These are phyloP conservation scores for Elegia similella DNA, from an alignment of 2,888 invertebrate genomes.

Conservation along the genomic window DNA sequence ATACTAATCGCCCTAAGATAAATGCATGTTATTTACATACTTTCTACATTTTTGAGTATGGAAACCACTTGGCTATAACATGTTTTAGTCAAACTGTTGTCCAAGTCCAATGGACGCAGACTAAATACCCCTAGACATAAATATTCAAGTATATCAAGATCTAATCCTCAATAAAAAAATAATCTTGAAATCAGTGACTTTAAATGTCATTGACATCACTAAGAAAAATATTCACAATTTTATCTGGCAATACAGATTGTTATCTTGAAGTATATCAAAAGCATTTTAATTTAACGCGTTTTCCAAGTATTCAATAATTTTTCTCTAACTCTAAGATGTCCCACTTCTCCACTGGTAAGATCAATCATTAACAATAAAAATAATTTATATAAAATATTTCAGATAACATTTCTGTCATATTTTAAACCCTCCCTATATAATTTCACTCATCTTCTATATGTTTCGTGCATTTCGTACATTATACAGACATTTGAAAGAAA, in stretches of 20 bases:
- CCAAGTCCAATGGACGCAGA: constrained; percentile 59
- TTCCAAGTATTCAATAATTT: constrained; percentile 46
- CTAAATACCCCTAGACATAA: constrained; percentile 68
- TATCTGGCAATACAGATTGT: constrained; percentile 82
- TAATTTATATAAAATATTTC: constrained; percentile 75
- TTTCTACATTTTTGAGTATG: constrained; percentile 60
- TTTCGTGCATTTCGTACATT: constrained; percentile 94
- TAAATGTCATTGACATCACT: constrained; percentile 77
- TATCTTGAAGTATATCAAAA: constrained; percentile 72
- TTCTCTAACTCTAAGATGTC: constrained; percentile 76
- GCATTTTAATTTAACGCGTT: constrained; percentile 57
- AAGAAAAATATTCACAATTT: constrained; percentile 82
- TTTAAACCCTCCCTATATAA: constrained; percentile 56
- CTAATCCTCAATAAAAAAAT: constrained; percentile 76
- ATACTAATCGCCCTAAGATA: constrained; percentile 69
- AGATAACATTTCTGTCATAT: constrained; percentile 59
- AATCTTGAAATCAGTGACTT: constrained; percentile 75
- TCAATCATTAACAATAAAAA: constrained; percentile 72
- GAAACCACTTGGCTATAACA: constrained; percentile 48
- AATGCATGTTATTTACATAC: constrained; percentile 77
- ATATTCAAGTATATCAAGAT: constrained; percentile 71
- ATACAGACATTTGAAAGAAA: constrained; percentile 84
- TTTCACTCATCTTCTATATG: constrained; percentile 89
- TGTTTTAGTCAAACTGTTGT: constrained; percentile 56
- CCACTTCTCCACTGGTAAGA: constrained; percentile 72